These are phyloP conservation scores for Odocoileus hemionus DNA, from an alignment of 2,113 vertebrate species.

Conservation along the genomic window DNA sequence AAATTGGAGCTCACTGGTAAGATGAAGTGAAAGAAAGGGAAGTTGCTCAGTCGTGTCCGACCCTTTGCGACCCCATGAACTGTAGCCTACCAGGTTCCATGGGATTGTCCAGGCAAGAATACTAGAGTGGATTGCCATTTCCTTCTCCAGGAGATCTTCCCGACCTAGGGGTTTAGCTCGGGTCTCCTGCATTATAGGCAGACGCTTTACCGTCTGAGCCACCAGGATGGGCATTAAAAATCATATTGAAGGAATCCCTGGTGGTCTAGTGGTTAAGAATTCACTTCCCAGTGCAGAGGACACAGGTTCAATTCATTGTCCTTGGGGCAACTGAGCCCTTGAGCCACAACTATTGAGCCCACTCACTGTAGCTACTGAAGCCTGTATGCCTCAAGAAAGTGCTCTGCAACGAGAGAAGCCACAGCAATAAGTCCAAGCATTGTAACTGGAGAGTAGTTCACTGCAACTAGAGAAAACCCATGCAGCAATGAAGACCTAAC, in stretches of 20 bases:
- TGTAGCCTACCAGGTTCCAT: not conserved
- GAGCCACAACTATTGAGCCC: not conserved
- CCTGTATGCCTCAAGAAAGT: not conserved
- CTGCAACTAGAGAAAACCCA: not conserved
- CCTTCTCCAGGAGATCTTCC: not conserved
- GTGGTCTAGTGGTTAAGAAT: not conserved
- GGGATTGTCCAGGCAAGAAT: not conserved
- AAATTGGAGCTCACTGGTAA: not conserved
- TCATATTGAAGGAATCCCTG: not conserved
- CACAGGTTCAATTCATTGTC: not conserved
- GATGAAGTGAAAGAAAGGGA: not conserved
- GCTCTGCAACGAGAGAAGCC: not conserved
- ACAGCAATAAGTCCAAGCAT: not conserved
- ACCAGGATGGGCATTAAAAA: not conserved
- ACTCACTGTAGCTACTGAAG: not conserved
- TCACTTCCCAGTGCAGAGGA: not conserved
- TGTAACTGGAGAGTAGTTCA: not conserved
- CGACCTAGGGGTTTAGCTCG: not conserved
- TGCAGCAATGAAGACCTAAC: not conserved
- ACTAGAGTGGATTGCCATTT: not conserved
- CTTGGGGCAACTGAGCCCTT: fast-evolving
- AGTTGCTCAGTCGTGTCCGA: not conserved
- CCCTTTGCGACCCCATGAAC: not conserved
- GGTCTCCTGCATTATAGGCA: not conserved
- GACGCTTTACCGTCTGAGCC: not conserved